phyloP scores from a whole-genome alignment of 2,113 vertebrate genomes.

The Falcunculus frontatus region DNA sequence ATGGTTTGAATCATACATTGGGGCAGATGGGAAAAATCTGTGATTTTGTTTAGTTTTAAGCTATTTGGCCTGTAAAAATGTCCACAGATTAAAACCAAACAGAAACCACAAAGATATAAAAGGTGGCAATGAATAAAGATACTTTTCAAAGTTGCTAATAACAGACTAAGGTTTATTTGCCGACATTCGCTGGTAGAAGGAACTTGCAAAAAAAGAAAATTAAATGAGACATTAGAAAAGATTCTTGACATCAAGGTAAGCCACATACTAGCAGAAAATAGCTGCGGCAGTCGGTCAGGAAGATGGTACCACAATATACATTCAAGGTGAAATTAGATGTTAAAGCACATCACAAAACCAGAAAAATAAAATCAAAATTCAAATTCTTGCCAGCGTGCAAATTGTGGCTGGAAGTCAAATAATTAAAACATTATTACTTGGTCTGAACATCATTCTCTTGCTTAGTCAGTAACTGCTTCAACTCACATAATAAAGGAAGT shows the following conservation, averaged over 20 bases:
- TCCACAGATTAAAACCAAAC: not conserved
- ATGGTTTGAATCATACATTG: not conserved
- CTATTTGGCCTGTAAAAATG: not conserved
- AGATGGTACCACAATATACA: not conserved
- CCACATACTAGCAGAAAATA: not conserved
- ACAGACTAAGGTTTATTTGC: not conserved
- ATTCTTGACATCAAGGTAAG: not conserved
- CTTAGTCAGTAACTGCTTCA: constrained; percentile 16
- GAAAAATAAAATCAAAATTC: not conserved
- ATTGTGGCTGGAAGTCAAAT: not conserved
- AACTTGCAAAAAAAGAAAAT: not conserved
- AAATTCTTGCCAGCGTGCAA: not conserved
- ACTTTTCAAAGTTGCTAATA: not conserved
- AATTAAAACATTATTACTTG: constrained; percentile 43
- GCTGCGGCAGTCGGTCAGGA: not conserved
- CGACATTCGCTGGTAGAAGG: not conserved
- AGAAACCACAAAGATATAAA: not conserved
- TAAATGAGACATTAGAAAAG: not conserved
- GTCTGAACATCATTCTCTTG: not conserved
- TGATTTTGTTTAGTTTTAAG: not conserved
- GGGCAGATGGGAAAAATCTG: not conserved
- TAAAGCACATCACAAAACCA: not conserved
- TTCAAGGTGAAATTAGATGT: not conserved
- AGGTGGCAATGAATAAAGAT: not conserved
- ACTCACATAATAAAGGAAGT: constrained; percentile 28